These are phyloP conservation scores for Heterodera filipjevi DNA, from an alignment of 2,888 invertebrate species.

Conservation along the genomic window DNA sequence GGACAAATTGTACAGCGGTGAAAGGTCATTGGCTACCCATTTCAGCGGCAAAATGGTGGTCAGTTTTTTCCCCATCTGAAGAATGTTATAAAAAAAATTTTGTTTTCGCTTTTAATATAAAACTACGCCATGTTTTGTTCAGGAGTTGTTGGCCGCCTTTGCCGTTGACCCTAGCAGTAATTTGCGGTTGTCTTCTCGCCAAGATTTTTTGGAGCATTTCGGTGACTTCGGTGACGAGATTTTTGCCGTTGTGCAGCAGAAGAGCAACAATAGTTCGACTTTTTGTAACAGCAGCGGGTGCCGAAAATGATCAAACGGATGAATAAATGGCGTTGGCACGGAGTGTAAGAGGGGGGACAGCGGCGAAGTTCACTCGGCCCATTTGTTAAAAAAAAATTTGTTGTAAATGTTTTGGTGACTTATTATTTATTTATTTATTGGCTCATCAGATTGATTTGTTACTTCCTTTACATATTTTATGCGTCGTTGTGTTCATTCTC, in stretches of 20 bases:
- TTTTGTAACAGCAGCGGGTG: background rate
- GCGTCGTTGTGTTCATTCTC: background rate
- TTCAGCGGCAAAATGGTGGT: slow-evolving; percentile 23
- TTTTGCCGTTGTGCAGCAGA: slow-evolving; percentile 18
- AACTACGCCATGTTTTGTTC: background rate
- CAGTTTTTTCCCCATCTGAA: background rate
- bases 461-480: background rate
- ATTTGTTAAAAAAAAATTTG: background rate
- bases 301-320: background rate
- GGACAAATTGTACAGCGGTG: slow-evolving; percentile 25
- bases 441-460: background rate
- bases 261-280: slow-evolving; percentile 1
- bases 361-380: background rate
- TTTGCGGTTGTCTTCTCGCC: slow-evolving; percentile 10
- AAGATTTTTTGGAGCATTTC: slow-evolving; percentile 20
- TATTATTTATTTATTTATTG: background rate
- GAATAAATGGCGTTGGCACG: background rate
- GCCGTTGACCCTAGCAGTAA: slow-evolving; percentile 22
- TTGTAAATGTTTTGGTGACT: background rate
- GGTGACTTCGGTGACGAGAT: slow-evolving; percentile 29
- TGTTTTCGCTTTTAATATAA: background rate
- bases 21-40: slow-evolving; percentile 18
- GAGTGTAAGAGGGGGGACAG: background rate
- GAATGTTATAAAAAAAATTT: background rate
- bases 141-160: slow-evolving; percentile 22